Evolutionary conservation across 1,140 invertebrate genomes (phyloP), one percentile per base, ranked within the genome.

Genomic region (Neodiprion fabricii): DNA sequence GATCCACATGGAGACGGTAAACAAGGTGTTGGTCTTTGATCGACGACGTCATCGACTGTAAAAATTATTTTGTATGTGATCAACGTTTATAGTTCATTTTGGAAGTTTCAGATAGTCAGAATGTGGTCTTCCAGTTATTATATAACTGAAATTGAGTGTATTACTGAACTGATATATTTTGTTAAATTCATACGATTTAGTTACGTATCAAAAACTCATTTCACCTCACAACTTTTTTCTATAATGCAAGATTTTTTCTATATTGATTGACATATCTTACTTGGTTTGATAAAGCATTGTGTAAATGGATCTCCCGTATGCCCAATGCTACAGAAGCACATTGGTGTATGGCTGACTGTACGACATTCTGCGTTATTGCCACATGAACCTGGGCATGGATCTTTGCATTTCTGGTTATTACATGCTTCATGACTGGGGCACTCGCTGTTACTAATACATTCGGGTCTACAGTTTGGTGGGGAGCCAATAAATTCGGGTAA

Each of bases 1-100:
- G 93, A 83, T 48, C 94, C 94, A 81, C 95, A 96, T 9, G 94
- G 94, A n/a, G 92, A 93, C 40, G 94, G 94, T 70, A 90, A 88
- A 78, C 94, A 95, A 7, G 93, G 93, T 77, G 89, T 88, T 23
- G 90, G 89, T 9, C 53, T 23, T 85, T 77, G 84, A 87, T 82
- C 53, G 53, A 61, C n/a, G n/a, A 17, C 53, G 8, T 61, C 53
- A 4, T 61, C 9, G 9, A 61, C 53, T 61, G 53, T 61, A 61
- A 75, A 10, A 73, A 40, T 69, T 61, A 61, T 61, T 53, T 12
- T 40, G 28, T 72, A 40, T 40, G 1, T 40, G 28, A 40, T 40
- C 28, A 40, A 40, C 5, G 28, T 40, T 40, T 5, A 40, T 40
- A 40, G 5, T 5, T 40, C 28, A 40, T 5, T 40, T 40, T 40